These are phyloP conservation scores for Fregata magnificens DNA, from an alignment of 2,113 vertebrate species.

Conservation along the genomic window DNA sequence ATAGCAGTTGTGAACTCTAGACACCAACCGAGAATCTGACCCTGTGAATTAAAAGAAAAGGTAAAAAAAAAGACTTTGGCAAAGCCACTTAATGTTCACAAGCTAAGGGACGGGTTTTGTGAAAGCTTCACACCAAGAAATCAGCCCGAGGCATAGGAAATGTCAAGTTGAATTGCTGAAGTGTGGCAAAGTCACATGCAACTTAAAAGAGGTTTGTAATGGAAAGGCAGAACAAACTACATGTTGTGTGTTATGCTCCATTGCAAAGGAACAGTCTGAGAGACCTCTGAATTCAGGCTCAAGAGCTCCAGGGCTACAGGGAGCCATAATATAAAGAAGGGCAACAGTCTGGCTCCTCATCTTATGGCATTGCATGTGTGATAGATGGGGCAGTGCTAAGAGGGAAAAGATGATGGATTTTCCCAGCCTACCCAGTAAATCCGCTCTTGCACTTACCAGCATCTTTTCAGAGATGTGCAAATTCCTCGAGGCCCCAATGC, in stretches of 20 bases:
- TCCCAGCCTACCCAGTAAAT: not conserved
- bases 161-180: not conserved
- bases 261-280: not conserved
- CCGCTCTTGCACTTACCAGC: not conserved
- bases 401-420: not conserved
- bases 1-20: not conserved
- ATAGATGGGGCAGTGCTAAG: not conserved
- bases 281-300: not conserved
- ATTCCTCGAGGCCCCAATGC: not conserved
- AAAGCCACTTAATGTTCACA: not conserved
- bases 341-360: not conserved
- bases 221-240: conserved; percentile 17
- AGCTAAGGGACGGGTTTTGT: not conserved
- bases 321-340: not conserved
- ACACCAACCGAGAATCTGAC: not conserved
- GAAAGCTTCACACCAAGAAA: not conserved
- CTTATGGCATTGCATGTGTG: not conserved
- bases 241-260: not conserved
- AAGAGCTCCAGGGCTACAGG: not conserved
- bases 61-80: not conserved
- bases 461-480: not conserved
- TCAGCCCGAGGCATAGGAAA: not conserved
- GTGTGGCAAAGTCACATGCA: not conserved
- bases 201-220: not conserved
- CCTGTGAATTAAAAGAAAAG: not conserved